Conservation (phyloP, 1,140 invertebrate genomes). For the Popillia japonica region DNA sequence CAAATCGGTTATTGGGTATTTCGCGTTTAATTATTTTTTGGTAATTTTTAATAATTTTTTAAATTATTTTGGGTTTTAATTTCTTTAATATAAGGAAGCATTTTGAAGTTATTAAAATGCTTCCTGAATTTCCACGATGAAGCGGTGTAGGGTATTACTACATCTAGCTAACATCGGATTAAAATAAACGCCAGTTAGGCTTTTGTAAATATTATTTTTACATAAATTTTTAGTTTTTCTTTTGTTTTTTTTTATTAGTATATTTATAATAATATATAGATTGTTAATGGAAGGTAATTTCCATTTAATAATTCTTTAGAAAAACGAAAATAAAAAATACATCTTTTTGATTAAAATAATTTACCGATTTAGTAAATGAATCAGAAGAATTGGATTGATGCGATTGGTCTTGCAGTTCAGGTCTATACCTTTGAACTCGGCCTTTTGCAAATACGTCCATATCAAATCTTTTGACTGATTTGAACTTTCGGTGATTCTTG, state of each 20-base stretch:
- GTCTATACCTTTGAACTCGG: conserved; percentile 54
- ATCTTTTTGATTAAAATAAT: conserved; percentile 51
- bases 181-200: conserved; percentile 50
- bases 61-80: conserved; percentile 12
- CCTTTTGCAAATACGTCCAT: conserved; percentile 15
- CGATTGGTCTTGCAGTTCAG: conserved; percentile 51
- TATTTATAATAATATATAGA: conserved; percentile 21
- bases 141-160: conserved; percentile 54
- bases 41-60: neutral
- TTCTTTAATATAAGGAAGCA: conserved; percentile 43
- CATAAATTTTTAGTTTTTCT: neutral
- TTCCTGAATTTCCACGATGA: conserved; percentile 42
- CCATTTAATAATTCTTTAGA: conserved; percentile 45
- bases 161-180: conserved; percentile 23
- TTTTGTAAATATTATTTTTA: conserved; percentile 37
- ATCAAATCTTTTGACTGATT: conserved; percentile 43
- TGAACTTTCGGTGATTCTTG: conserved; percentile 77
- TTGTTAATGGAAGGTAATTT: conserved; percentile 63
- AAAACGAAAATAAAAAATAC: conserved; percentile 37
- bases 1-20: conserved; percentile 33
- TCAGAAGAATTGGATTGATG: conserved; percentile 9
- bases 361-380: conserved; percentile 55
- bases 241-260: neutral
- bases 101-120: conserved; percentile 58
- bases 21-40: too few species aligned